These are phyloP conservation scores for Psettodes erumei DNA, from an alignment of 2,113 vertebrate genomes.

Conservation along the genomic window DNA sequence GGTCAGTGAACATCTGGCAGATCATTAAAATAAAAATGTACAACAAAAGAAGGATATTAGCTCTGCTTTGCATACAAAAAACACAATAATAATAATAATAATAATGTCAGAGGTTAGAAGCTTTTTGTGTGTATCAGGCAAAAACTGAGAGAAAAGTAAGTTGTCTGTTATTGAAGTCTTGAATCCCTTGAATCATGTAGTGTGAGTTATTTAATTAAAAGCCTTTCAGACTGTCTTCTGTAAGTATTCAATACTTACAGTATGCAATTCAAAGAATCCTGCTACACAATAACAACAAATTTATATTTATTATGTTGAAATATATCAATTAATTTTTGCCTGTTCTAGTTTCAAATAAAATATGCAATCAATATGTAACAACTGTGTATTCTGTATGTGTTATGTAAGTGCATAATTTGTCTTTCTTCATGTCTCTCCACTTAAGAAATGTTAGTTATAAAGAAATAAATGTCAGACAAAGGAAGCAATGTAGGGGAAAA, in stretches of 20 bases:
- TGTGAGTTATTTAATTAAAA: not conserved
- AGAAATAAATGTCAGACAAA: conserved; percentile 25
- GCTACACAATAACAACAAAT: not conserved
- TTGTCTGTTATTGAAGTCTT: not conserved
- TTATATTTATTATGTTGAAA: not conserved
- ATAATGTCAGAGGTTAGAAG: not conserved
- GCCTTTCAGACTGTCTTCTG: no score
- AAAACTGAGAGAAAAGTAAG: not conserved
- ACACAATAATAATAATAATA: no score
- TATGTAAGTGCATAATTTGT: no score
- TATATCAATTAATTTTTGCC: no score
- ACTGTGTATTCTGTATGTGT: not conserved
- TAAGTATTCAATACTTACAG: not conserved
- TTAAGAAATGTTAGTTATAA: not conserved
- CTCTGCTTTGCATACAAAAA: not conserved
- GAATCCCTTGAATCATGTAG: not conserved
- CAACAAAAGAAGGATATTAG: not conserved
- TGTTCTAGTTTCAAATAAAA: not conserved
- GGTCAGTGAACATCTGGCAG: not conserved
- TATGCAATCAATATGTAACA: not conserved
- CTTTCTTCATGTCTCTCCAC: not conserved
- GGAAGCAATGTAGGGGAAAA: not conserved
- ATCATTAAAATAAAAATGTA: not conserved
- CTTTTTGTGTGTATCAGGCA: not conserved
- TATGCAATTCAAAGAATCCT: not conserved